A percentile compares a stretch with the other conserved stretches of the same genome.
Evolutionary conservation across 2,888 invertebrate species (phyloP).

Genomic region (Spisula solida): DNA sequence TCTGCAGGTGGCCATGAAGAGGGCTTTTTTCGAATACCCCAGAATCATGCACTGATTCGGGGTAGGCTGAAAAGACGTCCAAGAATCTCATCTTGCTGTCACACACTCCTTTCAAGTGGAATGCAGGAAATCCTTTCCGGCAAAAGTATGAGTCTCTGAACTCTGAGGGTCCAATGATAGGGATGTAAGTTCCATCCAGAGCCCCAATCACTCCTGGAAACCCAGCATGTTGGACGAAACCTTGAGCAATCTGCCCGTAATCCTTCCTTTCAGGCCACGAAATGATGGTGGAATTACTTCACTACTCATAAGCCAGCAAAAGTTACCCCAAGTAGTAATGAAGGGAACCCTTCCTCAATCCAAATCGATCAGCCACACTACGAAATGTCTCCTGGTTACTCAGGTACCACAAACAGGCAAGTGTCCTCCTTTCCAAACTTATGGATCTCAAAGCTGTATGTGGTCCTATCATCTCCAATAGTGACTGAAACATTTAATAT

Average conservation of each 20-base stretch:
- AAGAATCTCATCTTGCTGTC: constrained; percentile 55
- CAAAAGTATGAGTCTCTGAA: constrained; percentile 53
- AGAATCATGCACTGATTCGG: constrained; percentile 67
- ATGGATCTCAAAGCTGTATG: constrained; percentile 30
- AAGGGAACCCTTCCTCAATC: constrained; percentile 53
- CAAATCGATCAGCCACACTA: constrained; percentile 62
- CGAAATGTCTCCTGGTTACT: constrained; percentile 56
- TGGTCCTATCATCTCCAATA: constrained; percentile 44
- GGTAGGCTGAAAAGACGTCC: constrained; percentile 60
- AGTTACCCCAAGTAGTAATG: constrained; percentile 42
- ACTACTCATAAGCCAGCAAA: constrained; percentile 29
- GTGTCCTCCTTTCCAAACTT: constrained; percentile 44
- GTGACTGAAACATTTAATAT: constrained; percentile 11
- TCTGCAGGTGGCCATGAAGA: constrained; percentile 32
- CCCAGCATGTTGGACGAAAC: constrained; percentile 50
- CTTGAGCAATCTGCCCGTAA: constrained; percentile 29
- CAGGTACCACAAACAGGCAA: constrained; percentile 54
- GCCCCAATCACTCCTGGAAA: constrained; percentile 59
- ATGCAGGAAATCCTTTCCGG: constrained; percentile 57
- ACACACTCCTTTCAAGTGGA: constrained; percentile 69
- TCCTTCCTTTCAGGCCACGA: neutral
- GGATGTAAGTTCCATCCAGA: constrained; percentile 61
- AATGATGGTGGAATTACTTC: constrained; percentile 1
- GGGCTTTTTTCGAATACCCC: constrained; percentile 60
- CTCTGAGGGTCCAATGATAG: constrained; percentile 48